These are phyloP conservation scores for Amblyteles armatorius DNA, from an alignment of 2,888 invertebrate species.

Conservation along the genomic window DNA sequence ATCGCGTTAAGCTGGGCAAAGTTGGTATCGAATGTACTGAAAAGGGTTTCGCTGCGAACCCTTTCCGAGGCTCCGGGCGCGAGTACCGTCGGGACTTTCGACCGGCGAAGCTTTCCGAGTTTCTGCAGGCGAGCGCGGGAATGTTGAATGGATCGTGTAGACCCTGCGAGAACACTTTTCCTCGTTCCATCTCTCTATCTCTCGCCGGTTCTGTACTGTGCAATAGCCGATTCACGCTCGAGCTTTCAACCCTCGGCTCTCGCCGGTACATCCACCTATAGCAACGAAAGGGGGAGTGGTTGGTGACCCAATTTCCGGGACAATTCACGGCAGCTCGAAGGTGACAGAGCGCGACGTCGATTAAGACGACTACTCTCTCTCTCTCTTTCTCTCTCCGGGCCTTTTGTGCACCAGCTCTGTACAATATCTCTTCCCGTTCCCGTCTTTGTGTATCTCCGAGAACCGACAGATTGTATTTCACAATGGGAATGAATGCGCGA, in stretches of 20 bases:
- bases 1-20: neutral
- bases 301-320: constrained; percentile 64
- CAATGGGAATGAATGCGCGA: constrained; percentile 18
- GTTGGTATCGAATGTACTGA: neutral
- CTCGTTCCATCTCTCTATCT: constrained; percentile 2
- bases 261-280: neutral
- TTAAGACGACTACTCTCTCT: constrained; percentile 45
- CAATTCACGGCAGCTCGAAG: constrained; percentile 58
- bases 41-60: neutral
- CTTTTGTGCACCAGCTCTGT: neutral
- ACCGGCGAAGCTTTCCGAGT: constrained; percentile 24
- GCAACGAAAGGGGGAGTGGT: constrained; percentile 27
- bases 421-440: constrained; percentile 9
- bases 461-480: constrained; percentile 41
- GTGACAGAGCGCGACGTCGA: constrained; percentile 58
- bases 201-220: constrained; percentile 6
- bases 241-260: constrained; percentile 33
- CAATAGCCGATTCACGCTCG: constrained; percentile 29
- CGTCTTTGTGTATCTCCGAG: constrained; percentile 8
- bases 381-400: neutral
- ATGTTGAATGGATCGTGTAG: constrained; percentile 47
- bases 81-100: constrained; percentile 21
- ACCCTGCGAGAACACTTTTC: constrained; percentile 15
- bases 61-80: neutral
- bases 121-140: neutral